Evolutionary conservation across 2,113 vertebrate species (phyloP), one percentile per base, ranked within the genome.

Genomic region (Odocoileus hemionus): DNA sequence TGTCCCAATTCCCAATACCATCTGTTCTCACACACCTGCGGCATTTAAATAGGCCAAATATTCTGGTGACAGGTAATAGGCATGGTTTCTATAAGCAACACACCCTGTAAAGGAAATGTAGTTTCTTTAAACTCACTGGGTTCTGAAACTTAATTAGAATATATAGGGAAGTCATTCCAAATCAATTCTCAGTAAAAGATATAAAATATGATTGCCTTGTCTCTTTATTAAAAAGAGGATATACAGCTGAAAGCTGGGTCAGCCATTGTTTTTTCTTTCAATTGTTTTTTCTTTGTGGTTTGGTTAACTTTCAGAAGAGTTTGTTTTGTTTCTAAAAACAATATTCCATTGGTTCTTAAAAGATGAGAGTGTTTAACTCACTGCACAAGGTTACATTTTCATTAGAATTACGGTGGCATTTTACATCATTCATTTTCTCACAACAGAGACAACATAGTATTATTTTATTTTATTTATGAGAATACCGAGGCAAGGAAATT

Each of bases 21-120:
- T 95, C 96, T 96, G 67, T 90, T 94, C 54, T 82, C 54, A 89
- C 43, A 96, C 91, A 95, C 94, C 93, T 95, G 97, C 16, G 6
- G 26, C 80, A 93, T 87, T 82, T 90, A 90, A 95, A 76, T 47
- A 88, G 95, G 92, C 94, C 94, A 94, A 45, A 43, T 17, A 1
- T 60, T 90, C 79, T 54, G n/a, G 33, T 3, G 58, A 86, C 64
- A 76, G 85, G 91, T 76, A 58, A 74, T 25, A 88, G 90, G 74
- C 92, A 89, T 47, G 12, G 17, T 58, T 89, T 85, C 74, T 25
- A 21, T 55, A 52, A 67, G 80, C 80, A 86, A 61, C 67, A 70
- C 13, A 19, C 12, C 55, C 78, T 9, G 3, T 12, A 39, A 84
- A 96, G 86, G 85, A 95, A 80, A 89, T 26, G 16, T 26, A 45